phyloP scores from a whole-genome alignment of 2,113 vertebrate genomes.

The Mungos mungo region DNA sequence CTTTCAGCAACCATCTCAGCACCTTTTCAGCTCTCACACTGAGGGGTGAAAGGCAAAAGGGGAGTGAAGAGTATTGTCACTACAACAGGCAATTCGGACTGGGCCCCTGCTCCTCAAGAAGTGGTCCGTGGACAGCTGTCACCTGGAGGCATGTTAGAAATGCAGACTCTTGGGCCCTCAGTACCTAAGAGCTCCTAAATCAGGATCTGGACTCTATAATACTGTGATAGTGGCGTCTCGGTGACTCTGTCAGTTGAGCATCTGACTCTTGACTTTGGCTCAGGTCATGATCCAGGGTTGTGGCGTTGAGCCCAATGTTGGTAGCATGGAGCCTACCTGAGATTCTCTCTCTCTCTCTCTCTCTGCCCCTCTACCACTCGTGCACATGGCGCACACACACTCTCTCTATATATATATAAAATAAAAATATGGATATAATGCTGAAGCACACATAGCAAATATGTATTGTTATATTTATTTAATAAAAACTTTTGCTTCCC shows the following conservation, averaged over 20 bases:
- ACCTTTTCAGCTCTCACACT: background rate
- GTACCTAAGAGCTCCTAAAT: background rate
- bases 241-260: too few species aligned
- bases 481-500: background rate
- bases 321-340: too few species aligned
- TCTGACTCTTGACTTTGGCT: too few species aligned
- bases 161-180: background rate
- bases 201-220: background rate
- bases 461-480: background rate
- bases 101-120: background rate
- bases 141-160: background rate
- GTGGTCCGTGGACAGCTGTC: background rate
- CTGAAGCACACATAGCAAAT: background rate
- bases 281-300: too few species aligned
- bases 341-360: too few species aligned
- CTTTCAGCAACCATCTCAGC: background rate
- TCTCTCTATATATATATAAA: too few species aligned
- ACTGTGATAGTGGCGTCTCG: background rate
- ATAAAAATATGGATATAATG: background rate
- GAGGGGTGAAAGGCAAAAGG: background rate
- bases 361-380: too few species aligned
- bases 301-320: too few species aligned
- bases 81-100: background rate
- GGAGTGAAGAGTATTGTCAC: background rate
- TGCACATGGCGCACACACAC: too few species aligned